Evolutionary conservation across 2,113 vertebrate species (phyloP).

Genomic region (Petromus typicus): DNA sequence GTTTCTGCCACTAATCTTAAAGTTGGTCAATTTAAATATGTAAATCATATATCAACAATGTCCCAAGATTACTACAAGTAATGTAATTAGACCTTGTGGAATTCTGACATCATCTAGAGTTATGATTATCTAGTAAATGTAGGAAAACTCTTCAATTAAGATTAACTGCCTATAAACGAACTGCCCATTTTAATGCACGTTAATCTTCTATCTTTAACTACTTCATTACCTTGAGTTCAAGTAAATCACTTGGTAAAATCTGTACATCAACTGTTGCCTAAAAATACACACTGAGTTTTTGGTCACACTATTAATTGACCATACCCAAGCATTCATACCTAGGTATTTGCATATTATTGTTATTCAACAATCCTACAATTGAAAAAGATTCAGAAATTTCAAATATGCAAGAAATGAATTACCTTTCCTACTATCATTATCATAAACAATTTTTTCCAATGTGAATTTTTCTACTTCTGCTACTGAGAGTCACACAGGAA

Average conservation of each 20-base stretch:
- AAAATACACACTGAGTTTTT: not conserved
- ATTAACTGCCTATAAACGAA: not conserved
- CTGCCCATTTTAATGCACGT: not conserved
- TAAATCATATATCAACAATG: not conserved
- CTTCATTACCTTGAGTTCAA: not conserved
- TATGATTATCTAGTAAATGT: not conserved
- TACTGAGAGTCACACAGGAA: not conserved
- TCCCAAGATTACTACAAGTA: not conserved
- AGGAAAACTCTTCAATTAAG: not conserved
- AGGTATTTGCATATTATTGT: not conserved
- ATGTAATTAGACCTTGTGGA: not conserved
- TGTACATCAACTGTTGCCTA: not conserved
- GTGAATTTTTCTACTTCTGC: not conserved
- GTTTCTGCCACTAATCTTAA: not conserved
- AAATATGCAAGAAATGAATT: not conserved
- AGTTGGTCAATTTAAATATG: not conserved
- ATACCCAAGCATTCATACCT: not conserved
- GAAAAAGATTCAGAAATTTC: not conserved
- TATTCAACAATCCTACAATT: not conserved
- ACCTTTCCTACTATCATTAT: not conserved
- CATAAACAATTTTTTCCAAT: not conserved
- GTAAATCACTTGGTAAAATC: slow-evolving; percentile 13
- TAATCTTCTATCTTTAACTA: not conserved
- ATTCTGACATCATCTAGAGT: not conserved
- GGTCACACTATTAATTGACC: not conserved